phyloP scores from a whole-genome alignment of 2,888 invertebrate genomes.

The Ptilodon capucinus region DNA sequence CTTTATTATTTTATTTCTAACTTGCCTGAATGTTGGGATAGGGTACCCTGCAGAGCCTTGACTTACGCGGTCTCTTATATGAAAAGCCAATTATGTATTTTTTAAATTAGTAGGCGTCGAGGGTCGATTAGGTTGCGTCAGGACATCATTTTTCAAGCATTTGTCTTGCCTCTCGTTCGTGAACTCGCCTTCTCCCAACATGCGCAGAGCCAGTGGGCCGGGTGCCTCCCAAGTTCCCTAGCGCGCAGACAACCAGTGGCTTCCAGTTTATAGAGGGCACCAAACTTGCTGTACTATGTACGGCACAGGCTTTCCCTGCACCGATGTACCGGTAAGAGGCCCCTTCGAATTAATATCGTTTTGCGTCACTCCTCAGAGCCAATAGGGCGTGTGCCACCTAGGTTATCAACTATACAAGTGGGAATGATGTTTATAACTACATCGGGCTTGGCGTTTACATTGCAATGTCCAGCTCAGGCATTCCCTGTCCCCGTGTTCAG shows the following conservation, averaged over 20 bases:
- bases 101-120: slow-evolving; percentile 48
- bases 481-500: slow-evolving; percentile 77
- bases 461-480: slow-evolving; percentile 89
- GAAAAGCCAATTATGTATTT: slow-evolving; percentile 18
- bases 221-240: slow-evolving; percentile 85
- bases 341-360: slow-evolving; percentile 50
- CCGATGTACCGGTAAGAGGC: slow-evolving; percentile 87
- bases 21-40: slow-evolving; percentile 99
- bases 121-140: slow-evolving; percentile 41
- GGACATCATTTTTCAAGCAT: slow-evolving; percentile 17
- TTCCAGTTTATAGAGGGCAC: slow-evolving; percentile 80
- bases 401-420: slow-evolving; percentile 67
- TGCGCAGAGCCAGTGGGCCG: slow-evolving; percentile 86
- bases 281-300: slow-evolving; percentile 84
- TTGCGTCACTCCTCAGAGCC: slow-evolving; percentile 69
- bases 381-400: slow-evolving; percentile 72
- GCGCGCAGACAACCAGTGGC: slow-evolving; percentile 83
- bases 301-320: slow-evolving; percentile 88
- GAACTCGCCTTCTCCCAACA: slow-evolving; percentile 80
- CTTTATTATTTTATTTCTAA: slow-evolving; percentile 41
- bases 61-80: slow-evolving; percentile 51
- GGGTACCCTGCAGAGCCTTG: slow-evolving; percentile 92
- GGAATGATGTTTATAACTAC: slow-evolving; percentile 84
- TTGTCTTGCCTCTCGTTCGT: slow-evolving; percentile 52
- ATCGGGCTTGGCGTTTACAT: slow-evolving; percentile 72